Percentiles rank a stretch among this genome's conserved stretches.
phyloP scores from a whole-genome alignment of 2,888 invertebrate species.

The Erynnis tages region DNA sequence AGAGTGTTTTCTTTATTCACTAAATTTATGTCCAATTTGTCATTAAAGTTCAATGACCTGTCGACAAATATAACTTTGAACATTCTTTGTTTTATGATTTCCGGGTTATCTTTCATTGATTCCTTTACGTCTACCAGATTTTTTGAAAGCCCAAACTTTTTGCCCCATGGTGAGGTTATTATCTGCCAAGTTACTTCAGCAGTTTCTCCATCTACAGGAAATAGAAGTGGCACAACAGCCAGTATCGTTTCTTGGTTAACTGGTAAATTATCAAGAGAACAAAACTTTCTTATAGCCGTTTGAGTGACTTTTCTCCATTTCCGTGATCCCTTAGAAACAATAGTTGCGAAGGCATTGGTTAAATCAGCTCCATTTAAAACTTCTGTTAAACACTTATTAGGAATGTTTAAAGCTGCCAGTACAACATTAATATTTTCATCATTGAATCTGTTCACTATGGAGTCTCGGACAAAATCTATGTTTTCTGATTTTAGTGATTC shows the following conservation, averaged over 20 bases:
- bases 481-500: conserved; percentile 72
- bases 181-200: conserved; percentile 55
- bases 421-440: conserved; percentile 86
- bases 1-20: conserved; percentile 55
- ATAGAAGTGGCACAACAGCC: conserved; percentile 83
- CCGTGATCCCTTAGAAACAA: conserved; percentile 67
- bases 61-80: conserved; percentile 59
- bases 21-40: conserved; percentile 50
- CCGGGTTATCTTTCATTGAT: conserved; percentile 43
- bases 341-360: conserved; percentile 69
- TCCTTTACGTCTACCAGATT: conserved; percentile 42
- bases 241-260: conserved; percentile 82
- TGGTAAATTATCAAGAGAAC: conserved; percentile 59
- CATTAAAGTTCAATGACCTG: conserved; percentile 46
- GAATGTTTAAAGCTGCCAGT: conserved; percentile 73
- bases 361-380: conserved; percentile 69
- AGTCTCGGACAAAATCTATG: conserved; percentile 83
- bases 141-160: conserved; percentile 50
- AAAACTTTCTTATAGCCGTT: conserved; percentile 70
- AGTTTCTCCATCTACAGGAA: conserved; percentile 70
- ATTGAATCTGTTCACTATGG: conserved; percentile 83
- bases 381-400: conserved; percentile 53
- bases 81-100: conserved; percentile 50
- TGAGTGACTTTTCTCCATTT: conserved; percentile 67
- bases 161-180: conserved; percentile 62